These are phyloP conservation scores for Catharus minimus DNA, from an alignment of 2,113 vertebrate species.

Conservation along the genomic window DNA sequence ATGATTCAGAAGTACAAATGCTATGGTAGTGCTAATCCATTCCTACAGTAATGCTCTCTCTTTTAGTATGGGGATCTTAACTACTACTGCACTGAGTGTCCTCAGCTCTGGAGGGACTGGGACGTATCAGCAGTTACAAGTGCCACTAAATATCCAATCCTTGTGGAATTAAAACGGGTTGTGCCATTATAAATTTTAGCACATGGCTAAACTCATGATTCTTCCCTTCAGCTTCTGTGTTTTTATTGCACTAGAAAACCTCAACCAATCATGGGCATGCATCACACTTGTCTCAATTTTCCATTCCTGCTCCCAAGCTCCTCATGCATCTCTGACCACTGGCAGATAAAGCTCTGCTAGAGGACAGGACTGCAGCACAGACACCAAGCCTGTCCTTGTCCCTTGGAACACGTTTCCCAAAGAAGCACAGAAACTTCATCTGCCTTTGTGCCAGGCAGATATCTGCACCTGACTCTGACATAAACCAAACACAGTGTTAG, in stretches of 20 bases:
- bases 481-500: neutral
- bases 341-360: neutral
- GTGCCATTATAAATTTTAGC: neutral
- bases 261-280: neutral
- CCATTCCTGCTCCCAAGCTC: neutral
- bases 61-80: neutral
- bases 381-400: neutral
- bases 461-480: neutral
- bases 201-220: neutral
- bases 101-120: neutral
- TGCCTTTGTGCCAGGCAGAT: neutral
- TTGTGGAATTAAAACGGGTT: neutral
- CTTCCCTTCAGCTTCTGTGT: neutral
- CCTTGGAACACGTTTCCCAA: accelerated
- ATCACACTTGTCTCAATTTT: neutral
- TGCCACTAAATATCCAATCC: neutral
- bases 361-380: neutral
- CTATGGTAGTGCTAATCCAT: neutral
- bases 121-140: neutral
- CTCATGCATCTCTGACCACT: neutral
- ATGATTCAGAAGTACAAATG: neutral
- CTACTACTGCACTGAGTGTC: neutral
- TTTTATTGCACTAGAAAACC: neutral
- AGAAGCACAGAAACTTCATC: neutral
- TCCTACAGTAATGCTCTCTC: neutral